Percentiles rank a stretch among this genome's conserved stretches.
Evolutionary conservation across 2,113 vertebrate species (phyloP).

Genomic region (Bucco capensis): DNA sequence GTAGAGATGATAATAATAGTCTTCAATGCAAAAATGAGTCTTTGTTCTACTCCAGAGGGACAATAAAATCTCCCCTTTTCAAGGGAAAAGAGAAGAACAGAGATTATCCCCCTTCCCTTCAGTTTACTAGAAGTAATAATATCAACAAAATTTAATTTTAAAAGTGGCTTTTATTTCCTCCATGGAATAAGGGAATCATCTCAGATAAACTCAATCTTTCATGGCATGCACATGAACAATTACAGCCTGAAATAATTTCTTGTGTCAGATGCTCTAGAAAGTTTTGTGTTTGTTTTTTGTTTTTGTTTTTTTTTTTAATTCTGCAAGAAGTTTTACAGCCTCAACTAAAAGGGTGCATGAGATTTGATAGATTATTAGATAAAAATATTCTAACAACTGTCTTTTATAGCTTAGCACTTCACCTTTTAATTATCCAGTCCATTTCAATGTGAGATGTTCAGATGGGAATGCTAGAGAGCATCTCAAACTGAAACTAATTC

Average conservation of each 20-base stretch:
- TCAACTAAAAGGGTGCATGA: not conserved
- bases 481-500: constrained; percentile 28
- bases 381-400: not conserved
- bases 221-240: not conserved
- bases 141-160: not conserved
- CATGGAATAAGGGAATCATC: not conserved
- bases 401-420: not conserved
- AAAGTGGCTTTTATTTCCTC: constrained; percentile 4
- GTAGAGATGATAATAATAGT: not conserved
- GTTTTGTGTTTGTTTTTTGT: constrained; percentile 16
- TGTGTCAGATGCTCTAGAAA: constrained; percentile 42
- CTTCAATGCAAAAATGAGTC: not conserved
- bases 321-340: not conserved
- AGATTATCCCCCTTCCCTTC: not conserved
- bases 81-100: not conserved
- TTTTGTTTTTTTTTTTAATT: not conserved
- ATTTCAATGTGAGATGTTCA: not conserved
- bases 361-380: not conserved
- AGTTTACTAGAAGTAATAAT: not conserved
- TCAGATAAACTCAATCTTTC: constrained; percentile 29
- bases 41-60: not conserved
- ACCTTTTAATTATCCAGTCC: not conserved
- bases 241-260: constrained; percentile 38
- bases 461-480: not conserved
- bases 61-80: not conserved